These are phyloP conservation scores for Ptychochromis oligacanthus DNA, from an alignment of 2,113 vertebrate genomes.

Conservation along the genomic window DNA sequence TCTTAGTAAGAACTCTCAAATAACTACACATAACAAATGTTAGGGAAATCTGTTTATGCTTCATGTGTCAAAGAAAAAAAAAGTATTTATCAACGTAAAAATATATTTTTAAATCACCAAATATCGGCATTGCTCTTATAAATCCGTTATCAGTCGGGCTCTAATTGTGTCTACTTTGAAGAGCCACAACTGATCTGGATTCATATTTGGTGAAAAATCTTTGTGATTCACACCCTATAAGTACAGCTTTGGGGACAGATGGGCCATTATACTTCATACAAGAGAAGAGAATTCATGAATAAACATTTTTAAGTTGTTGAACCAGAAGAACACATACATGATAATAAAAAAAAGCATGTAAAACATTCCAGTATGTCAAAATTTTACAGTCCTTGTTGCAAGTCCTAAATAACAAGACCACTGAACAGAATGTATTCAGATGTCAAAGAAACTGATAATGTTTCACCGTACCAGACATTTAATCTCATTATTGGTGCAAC, in stretches of 20 bases:
- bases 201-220: not conserved
- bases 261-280: not conserved
- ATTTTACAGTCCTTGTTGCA: not conserved
- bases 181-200: not conserved
- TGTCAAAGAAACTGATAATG: not conserved
- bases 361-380: conserved; percentile 1
- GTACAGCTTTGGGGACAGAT: not conserved
- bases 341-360: not conserved
- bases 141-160: not conserved
- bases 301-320: conserved; percentile 9
- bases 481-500: not conserved
- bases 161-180: not conserved
- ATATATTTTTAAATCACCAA: too few relatives aligned
- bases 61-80: too few relatives aligned
- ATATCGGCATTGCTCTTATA: too few relatives aligned
- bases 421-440: not conserved
- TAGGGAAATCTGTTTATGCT: too few relatives aligned
- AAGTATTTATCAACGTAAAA: too few relatives aligned
- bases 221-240: not conserved
- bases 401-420: not conserved
- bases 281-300: not conserved
- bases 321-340: not conserved
- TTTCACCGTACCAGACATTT: not conserved
- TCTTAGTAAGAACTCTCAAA: too few relatives aligned
- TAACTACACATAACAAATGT: too few relatives aligned